A percentile compares a stretch with the other conserved stretches of the same genome.
These are phyloP conservation scores for Drosophila bifasciata DNA, from an alignment of 1,140 invertebrate genomes.

Conservation along the genomic window DNA sequence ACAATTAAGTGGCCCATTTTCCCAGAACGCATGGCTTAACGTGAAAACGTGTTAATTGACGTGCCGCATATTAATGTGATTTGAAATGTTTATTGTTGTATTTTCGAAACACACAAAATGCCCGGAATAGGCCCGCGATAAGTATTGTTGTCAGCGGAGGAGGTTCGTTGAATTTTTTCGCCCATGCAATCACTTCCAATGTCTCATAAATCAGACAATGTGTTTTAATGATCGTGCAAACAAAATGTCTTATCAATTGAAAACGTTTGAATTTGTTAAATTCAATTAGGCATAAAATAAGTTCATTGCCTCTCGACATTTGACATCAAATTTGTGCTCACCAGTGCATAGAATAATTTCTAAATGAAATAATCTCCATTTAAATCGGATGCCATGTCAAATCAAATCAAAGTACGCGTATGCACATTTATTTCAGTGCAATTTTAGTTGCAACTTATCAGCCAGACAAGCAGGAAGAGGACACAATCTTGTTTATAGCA, in stretches of 20 bases:
- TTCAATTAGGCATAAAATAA: constrained; percentile 78
- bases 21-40: constrained; percentile 52
- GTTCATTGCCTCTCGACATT: constrained; percentile 76
- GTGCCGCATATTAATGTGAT: constrained; percentile 34
- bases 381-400: constrained; percentile 10
- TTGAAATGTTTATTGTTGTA: constrained; percentile 21
- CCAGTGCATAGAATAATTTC: constrained; percentile 2
- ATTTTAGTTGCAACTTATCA: constrained; percentile 43
- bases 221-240: constrained; percentile 48
- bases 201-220: constrained; percentile 63
- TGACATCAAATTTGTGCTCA: constrained; percentile 37
- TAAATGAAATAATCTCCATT: constrained; percentile 22
- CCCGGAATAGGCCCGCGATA: constrained; percentile 20
- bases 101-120: constrained; percentile 19
- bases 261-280: constrained; percentile 75
- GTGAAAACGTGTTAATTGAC: constrained; percentile 73
- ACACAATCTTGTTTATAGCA: not conserved
- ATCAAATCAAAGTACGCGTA: not conserved
- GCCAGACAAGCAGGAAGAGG: constrained; percentile 32
- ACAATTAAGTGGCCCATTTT: constrained; percentile 53
- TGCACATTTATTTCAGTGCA: constrained; percentile 26
- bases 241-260: constrained; percentile 55
- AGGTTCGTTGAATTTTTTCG: constrained; percentile 47
- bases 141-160: constrained; percentile 46
- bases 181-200: constrained; percentile 26